These are phyloP conservation scores for Proteles cristata DNA, from an alignment of 2,113 vertebrate species.

Conservation along the genomic window DNA sequence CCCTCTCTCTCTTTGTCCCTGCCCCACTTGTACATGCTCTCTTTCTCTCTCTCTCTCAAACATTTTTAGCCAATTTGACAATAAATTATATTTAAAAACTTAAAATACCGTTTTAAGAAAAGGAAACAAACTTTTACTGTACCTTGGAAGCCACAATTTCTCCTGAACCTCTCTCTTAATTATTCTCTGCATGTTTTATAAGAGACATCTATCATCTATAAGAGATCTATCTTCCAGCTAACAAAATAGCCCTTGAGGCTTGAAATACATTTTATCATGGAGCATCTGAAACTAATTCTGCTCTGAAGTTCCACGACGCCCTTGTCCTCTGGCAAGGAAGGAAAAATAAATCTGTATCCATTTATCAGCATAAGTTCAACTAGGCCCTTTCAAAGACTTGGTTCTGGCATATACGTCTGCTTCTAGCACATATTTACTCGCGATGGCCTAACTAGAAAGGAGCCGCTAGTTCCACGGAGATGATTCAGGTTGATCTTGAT, in stretches of 20 bases:
- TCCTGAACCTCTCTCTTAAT: not conserved
- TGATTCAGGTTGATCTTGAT: not conserved
- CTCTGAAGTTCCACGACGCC: conserved; percentile 62
- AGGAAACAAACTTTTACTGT: not conserved
- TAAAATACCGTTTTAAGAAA: too few relatives aligned
- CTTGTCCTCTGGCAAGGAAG: conserved; percentile 49
- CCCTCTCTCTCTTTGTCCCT: too few relatives aligned
- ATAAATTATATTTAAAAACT: too few relatives aligned
- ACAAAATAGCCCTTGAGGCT: conserved; percentile 63
- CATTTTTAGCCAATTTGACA: too few relatives aligned
- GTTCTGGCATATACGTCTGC: not conserved
- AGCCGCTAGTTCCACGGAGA: not conserved
- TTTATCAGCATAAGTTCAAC: conserved; percentile 15
- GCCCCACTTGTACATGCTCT: too few relatives aligned
- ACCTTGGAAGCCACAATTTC: not conserved
- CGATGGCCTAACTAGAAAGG: not conserved
- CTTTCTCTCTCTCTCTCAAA: too few relatives aligned
- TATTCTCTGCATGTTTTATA: not conserved
- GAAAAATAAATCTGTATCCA: conserved; percentile 63
- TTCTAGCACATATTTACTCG: not conserved
- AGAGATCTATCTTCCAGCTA: conserved; percentile 55
- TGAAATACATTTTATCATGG: conserved; percentile 49
- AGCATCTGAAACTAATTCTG: conserved; percentile 71
- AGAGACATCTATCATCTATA: too few relatives aligned
- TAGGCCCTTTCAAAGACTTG: not conserved